phyloP scores from a whole-genome alignment of 2,113 vertebrate species.

The Notarius lentiginosus region DNA sequence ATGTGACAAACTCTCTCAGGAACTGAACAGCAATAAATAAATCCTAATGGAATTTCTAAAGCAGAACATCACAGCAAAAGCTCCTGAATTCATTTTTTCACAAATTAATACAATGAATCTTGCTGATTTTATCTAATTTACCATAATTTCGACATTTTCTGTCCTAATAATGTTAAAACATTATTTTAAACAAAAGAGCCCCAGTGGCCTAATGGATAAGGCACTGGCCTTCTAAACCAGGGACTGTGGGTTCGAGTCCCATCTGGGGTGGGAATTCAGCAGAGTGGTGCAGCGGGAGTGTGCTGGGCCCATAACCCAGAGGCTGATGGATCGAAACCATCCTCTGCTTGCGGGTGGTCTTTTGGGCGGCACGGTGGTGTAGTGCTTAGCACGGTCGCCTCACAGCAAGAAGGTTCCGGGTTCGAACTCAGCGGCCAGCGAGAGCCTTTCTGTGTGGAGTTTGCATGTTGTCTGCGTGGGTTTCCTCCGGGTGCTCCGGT shows the following conservation, averaged over 20 bases:
- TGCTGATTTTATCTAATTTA: background rate
- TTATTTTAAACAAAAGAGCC: no score
- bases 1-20: slow-evolving; percentile 1
- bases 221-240: slow-evolving; percentile 71
- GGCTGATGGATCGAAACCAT: slow-evolving; percentile 67
- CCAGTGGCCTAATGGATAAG: slow-evolving; percentile 83
- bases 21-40: background rate
- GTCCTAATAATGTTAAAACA: background rate
- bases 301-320: slow-evolving; percentile 68
- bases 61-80: background rate
- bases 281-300: slow-evolving; percentile 66
- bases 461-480: no score
- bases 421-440: no score
- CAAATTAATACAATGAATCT: background rate
- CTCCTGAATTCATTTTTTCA: background rate
- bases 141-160: background rate
- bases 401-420: no score
- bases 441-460: no score
- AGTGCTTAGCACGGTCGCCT: no score
- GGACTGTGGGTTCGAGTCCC: slow-evolving; percentile 58
- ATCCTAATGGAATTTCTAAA: background rate
- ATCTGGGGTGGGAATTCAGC: slow-evolving; percentile 47
- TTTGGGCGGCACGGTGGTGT: no score
- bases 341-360: slow-evolving; percentile 53
- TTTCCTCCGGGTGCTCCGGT: no score